Base-by-base conservation (phyloP, 2,113 vertebrate genomes). In the Bubo scandiacus region DNA sequence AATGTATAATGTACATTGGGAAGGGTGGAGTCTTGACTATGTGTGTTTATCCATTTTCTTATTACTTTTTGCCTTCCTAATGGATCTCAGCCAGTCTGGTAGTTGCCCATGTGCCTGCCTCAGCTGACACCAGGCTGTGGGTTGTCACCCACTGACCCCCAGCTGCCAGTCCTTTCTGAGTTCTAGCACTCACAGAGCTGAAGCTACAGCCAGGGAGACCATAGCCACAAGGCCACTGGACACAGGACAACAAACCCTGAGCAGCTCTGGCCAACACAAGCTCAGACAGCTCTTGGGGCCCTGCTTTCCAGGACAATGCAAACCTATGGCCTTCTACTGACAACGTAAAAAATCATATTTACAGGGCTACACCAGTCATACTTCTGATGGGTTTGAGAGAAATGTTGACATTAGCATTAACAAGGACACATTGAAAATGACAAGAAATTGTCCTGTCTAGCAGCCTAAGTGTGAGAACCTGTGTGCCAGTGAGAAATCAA, bases 321-420 rank as follows among this genome's bases (percentile, higher is more conserved):
- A 36, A 49, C 8, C 20, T 18, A 0, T 7, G 20, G 20, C 15
- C 21, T 82, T 58, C 59, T 36, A 0, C 36, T 38, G 45, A 15
- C 19, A 36, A 1, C 4, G 10, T 22, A 4, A 42, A 13, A 58
- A 63, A 11, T n/a, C 8, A 2, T 1, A 3, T 5, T 20, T 14
- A 10, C 27, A 36, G 8, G 8, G 16, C 23, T 55, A 18, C 16
- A 7, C 6, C 8, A 38, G 6, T 19, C 17, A 5, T 3, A 6
- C 34, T 61, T 36, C 11, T 5, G 13, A 34, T 75, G 58, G 21
- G 23, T 72, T 4, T 49, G 63, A 73, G 34, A 59, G 16, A 25
- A 22, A 15, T 26, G 14, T 45, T 66, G 45, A 23, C 5, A 0
- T 1, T 38, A 26, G 2, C 16, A 15, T 78, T 55, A 59, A 18